A percentile compares a stretch with the other conserved stretches of the same genome.
phyloP scores from a whole-genome alignment of 1,140 invertebrate genomes.

The Micrasema longulum region DNA sequence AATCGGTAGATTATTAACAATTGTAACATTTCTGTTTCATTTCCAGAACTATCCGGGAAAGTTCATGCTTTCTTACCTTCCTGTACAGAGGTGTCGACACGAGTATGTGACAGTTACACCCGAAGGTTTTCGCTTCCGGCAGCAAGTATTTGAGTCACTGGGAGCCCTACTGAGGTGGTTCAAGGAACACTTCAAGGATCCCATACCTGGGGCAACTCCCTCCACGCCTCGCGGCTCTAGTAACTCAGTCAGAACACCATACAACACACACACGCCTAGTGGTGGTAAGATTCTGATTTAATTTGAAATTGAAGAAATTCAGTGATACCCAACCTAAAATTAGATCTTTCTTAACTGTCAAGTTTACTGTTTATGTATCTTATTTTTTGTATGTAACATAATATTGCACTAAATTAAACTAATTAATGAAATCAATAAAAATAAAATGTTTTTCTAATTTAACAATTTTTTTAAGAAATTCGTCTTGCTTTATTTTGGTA shows the following conservation, averaged over 20 bases:
- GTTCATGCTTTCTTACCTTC: slow-evolving; percentile 94
- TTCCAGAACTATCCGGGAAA: slow-evolving; percentile 88
- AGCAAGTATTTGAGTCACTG: slow-evolving; percentile 88
- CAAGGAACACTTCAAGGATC: slow-evolving; percentile 96
- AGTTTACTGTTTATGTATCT: no score
- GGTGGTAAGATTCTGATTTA: no score
- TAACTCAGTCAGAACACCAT: slow-evolving; percentile 73
- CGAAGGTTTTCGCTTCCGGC: slow-evolving; percentile 92
- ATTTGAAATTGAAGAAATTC: no score
- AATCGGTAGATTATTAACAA: not conserved
- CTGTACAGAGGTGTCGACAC: slow-evolving; percentile 84
- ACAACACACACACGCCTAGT: slow-evolving; percentile 75
- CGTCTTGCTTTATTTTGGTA: no score
- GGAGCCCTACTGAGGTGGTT: slow-evolving; percentile 94
- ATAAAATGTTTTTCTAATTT: not conserved
- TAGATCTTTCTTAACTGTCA: no score
- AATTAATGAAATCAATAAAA: no score
- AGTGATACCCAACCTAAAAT: no score
- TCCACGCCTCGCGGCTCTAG: slow-evolving; percentile 73
- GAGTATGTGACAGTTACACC: slow-evolving; percentile 93
- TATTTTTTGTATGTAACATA: no score
- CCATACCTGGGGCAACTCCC: slow-evolving; percentile 83
- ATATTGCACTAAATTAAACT: no score
- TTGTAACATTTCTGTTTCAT: slow-evolving; percentile 29
- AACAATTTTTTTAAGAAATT: slow-evolving; percentile 40